Evolutionary conservation across 2,888 invertebrate species (phyloP), one percentile per base, ranked within the genome.

Genomic region (Erebia palarica): DNA sequence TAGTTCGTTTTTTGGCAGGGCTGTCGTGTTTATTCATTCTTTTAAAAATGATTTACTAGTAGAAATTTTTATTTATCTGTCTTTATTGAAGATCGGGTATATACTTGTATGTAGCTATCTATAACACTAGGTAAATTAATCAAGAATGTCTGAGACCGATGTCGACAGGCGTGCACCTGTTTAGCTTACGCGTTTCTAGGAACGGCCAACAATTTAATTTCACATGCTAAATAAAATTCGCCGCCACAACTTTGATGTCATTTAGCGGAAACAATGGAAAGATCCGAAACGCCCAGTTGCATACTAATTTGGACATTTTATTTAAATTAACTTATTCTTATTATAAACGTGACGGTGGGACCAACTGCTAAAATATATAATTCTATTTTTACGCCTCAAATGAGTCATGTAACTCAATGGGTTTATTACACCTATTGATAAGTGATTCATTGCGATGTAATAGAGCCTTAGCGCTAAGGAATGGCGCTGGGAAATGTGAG

Each of bases 191-290:
- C 72, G 74, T 83, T 91, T 90, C 91, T 86, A 76, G 84, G 90
- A 91, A 91, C 76, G 77, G 78, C 78, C 75, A 79, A 84, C 84
- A 82, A 81, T 87, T 88, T 89, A 86, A 87, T 85, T 91, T 90
- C 88, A 83, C 88, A 88, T 91, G 85, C 89, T 89, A 86, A 88
- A 87, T 87, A 87, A 85, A 86, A 80, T 80, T 83, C 82, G 86
- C 86, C 89, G 88, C 85, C 84, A 87, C 88, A 89, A 89, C 91
- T 92, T 92, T 92, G 92, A 92, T 89, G 92, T 92, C 92, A 89
- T 92, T 92, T 93, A 92, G 92, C 90, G 88, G 90, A 92, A 89
- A 92, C 93, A 93, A 93, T 92, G 92, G 92, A 88, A 89, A 91
- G 88, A 90, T 86, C 78, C 85, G 80, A 75, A 81, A 82, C 80